Percentiles rank a stretch among this genome's conserved stretches.
Conservation (phyloP, 1,140 invertebrate species). For the Polypedilum vanderplanki region DNA sequence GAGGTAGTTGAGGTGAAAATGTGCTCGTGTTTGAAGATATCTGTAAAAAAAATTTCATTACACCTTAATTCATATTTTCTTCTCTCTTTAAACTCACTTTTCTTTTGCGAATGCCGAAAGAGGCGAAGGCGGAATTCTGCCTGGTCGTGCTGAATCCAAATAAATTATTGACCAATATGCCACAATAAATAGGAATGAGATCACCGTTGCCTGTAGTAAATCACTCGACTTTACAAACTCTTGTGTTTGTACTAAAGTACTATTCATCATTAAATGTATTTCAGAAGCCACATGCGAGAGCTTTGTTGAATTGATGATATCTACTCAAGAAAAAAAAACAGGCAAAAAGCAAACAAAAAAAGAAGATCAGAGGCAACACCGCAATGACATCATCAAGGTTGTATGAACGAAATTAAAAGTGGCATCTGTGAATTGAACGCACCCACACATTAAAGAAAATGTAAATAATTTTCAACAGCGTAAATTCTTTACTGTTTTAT, state of each 20-base stretch:
- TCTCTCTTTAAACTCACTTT: background rate
- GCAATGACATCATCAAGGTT: slow-evolving; percentile 1
- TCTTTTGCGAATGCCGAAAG: background rate
- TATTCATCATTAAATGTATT: background rate
- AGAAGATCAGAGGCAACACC: background rate
- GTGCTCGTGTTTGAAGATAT: background rate
- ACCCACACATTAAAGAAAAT: background rate
- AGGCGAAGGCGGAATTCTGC: background rate
- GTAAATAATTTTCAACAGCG: background rate
- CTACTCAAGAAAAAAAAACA: background rate
- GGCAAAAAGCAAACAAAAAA: background rate
- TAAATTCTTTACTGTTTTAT: background rate
- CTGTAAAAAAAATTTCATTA: background rate
- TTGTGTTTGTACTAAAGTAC: background rate
- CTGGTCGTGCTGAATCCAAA: background rate
- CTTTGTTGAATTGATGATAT: slow-evolving; percentile 23
- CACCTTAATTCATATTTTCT: background rate
- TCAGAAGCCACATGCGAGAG: background rate
- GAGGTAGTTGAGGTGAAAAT: slow-evolving; percentile 3
- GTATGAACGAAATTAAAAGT: background rate
- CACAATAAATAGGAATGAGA: background rate
- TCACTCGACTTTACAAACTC: background rate
- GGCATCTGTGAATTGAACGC: background rate
- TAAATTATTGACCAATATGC: slow-evolving; percentile 27
- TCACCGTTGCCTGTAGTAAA: background rate